Percentiles rank a stretch among this genome's conserved stretches.
phyloP scores from a whole-genome alignment of 2,888 invertebrate genomes.

The Orthosia gothica region DNA sequence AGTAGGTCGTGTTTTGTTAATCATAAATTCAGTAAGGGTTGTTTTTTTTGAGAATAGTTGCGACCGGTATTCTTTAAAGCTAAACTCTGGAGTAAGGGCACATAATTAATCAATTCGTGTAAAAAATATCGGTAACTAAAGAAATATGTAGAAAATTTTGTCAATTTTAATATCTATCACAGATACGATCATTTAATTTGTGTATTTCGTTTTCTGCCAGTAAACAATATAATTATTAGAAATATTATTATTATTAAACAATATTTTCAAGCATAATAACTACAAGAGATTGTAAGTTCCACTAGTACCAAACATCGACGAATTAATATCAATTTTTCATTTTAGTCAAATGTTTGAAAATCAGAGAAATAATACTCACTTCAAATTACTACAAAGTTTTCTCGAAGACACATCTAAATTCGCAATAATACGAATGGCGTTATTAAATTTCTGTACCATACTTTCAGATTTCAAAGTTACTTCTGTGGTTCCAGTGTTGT shows the following conservation, averaged over 20 bases:
- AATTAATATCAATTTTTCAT: too few species aligned
- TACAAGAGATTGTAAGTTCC: not conserved
- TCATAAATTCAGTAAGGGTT: not conserved
- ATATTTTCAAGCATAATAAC: too few species aligned
- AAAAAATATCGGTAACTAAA: not conserved
- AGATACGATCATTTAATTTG: not conserved
- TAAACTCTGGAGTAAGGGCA: too few species aligned
- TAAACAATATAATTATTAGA: too few species aligned
- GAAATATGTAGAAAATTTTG: too few species aligned
- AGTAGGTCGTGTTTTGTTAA: slow-evolving; percentile 18
- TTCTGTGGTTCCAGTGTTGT: slow-evolving; percentile 36
- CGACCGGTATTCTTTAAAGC: not conserved
- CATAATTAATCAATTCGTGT: not conserved
- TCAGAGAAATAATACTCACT: slow-evolving; percentile 36
- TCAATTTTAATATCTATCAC: not conserved
- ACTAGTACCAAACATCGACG: too few species aligned
- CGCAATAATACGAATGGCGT: slow-evolving; percentile 19
- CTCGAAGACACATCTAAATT: slow-evolving; percentile 76
- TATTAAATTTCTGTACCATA: slow-evolving; percentile 65
- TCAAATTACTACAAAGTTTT: slow-evolving; percentile 67
- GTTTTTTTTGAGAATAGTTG: not conserved
- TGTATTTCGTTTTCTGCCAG: too few species aligned
- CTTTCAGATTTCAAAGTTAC: slow-evolving; percentile 61
- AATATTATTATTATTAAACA: too few species aligned
- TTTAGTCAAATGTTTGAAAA: too few species aligned